Percentiles rank a stretch among this genome's conserved stretches.
Conservation (phyloP, 2,113 vertebrate species). For the Phalacrocorax aristotelis region DNA sequence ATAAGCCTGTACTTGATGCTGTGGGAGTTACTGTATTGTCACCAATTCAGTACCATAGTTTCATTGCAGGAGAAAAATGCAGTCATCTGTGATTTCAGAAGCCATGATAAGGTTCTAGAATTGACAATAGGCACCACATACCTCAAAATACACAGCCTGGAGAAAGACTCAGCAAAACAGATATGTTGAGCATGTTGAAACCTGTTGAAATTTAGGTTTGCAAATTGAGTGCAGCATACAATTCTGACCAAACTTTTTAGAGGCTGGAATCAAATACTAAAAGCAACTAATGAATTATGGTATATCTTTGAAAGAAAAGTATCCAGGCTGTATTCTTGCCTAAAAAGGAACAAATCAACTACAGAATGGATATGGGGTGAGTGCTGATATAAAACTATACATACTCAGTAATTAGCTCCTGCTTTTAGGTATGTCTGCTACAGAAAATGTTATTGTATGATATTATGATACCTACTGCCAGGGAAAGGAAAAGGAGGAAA, state of each 20-base stretch:
- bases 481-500: not conserved
- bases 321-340: not conserved
- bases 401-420: not conserved
- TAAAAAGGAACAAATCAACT: not conserved
- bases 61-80: not conserved
- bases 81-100: not conserved
- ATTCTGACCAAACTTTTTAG: not conserved
- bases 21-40: not conserved
- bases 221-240: not conserved
- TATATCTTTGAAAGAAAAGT: not conserved
- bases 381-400: not conserved
- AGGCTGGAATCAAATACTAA: not conserved
- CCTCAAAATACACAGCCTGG: not conserved
- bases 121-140: not conserved
- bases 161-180: not conserved
- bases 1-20: not conserved
- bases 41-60: not conserved
- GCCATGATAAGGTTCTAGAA: not conserved
- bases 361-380: not conserved
- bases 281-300: not conserved
- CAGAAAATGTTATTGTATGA: not conserved
- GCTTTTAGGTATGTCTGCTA: not conserved
- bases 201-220: not conserved
- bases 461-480: not conserved
- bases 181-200: not conserved